Evolutionary conservation across 2,113 vertebrate species (phyloP).

Genomic region (Xenopus tropicalis): UCB_Xtro_10.0 CM004451.2:29396001-29396500

Average conservation of each 20-base stretch:
- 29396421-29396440: conserved; percentile 99
- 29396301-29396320: conserved; percentile 33
- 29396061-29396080: too few species aligned
- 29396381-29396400: conserved; percentile 86
- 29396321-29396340: conserved; percentile 51
- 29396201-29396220: background rate
- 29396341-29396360: conserved; percentile 48
- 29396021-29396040: too few species aligned
- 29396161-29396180: too few species aligned
- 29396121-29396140: background rate
- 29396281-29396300: conserved; percentile 26
- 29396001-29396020: too few species aligned
- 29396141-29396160: too few species aligned
- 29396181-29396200: background rate
- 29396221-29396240: conserved; percentile 18
- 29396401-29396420: conserved; percentile 95
- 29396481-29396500: conserved; percentile 95
- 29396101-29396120: background rate
- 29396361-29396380: conserved; percentile 48
- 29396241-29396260: conserved; percentile 13
- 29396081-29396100: background rate
- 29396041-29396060: too few species aligned
- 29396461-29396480: conserved; percentile 75
- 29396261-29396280: conserved; percentile 10
- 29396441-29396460: conserved; percentile 88